Evolutionary conservation across 2,888 invertebrate species (phyloP).

Genomic region (Parnassius orleans): DNA sequence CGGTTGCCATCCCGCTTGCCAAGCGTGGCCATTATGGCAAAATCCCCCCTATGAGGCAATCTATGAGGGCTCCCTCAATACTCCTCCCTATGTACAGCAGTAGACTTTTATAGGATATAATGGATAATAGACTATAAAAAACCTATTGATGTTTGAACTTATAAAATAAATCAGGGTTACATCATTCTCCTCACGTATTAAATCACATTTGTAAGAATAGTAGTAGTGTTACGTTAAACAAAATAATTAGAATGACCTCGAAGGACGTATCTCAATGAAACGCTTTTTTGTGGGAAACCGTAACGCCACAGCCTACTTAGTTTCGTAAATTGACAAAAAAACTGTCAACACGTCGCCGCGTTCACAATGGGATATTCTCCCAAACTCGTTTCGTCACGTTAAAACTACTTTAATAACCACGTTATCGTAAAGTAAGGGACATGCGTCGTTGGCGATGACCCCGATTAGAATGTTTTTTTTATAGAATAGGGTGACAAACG

Average conservation of each 20-base stretch:
- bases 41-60: no score
- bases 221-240: constrained; percentile 9
- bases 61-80: no score
- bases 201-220: neutral
- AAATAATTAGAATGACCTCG: constrained; percentile 14
- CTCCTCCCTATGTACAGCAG: no score
- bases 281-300: constrained; percentile 20
- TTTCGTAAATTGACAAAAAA: constrained; percentile 2
- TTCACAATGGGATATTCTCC: neutral
- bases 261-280: constrained; percentile 14
- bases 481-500: no score
- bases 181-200: constrained; percentile 13
- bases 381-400: constrained; percentile 4
- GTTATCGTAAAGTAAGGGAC: neutral
- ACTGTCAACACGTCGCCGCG: neutral
- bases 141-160: no score
- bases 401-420: constrained; percentile 1
- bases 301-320: neutral
- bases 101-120: no score
- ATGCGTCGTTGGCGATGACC: neutral
- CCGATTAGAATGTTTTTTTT: neutral
- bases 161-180: no score
- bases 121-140: no score
- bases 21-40: no score
- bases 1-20: no score